phyloP scores from a whole-genome alignment of 2,797 vertebrate species.

The Erethizon dorsatum region DNA sequence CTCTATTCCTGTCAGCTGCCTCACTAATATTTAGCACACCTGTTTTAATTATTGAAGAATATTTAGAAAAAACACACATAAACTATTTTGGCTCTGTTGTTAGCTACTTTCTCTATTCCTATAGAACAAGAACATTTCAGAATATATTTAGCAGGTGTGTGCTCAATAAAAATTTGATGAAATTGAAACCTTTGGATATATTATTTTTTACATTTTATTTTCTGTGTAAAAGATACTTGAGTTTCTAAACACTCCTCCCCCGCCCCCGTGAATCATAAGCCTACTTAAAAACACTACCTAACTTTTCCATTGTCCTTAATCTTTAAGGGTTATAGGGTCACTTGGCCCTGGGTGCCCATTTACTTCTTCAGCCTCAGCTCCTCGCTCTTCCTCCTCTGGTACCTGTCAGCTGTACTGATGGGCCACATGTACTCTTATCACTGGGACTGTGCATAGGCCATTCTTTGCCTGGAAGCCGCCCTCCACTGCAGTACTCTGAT shows the following conservation, averaged over 20 bases:
- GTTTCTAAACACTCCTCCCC: not conserved
- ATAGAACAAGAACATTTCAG: not conserved
- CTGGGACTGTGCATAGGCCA: not conserved
- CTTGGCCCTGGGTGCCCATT: not conserved
- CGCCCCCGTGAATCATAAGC: not conserved
- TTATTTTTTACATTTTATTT: conserved; percentile 17
- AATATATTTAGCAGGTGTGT: not conserved
- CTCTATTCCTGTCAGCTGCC: not conserved
- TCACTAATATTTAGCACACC: not conserved
- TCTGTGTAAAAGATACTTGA: not conserved
- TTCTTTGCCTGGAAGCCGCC: not conserved
- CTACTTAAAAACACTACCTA: not conserved
- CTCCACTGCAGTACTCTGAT: not conserved
- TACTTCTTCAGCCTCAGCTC: not conserved
- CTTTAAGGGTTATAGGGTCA: not conserved
- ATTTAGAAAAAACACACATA: not conserved
- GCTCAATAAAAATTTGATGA: not conserved
- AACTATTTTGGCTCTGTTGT: not conserved
- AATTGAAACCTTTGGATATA: not conserved
- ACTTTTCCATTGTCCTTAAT: not conserved
- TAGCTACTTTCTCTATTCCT: not conserved
- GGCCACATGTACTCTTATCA: accelerated
- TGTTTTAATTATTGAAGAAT: not conserved
- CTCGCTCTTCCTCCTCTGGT: not conserved
- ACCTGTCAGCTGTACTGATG: not conserved